Conservation (phyloP, 2,888 invertebrate species). For the Dichetophora obliterata region DNA sequence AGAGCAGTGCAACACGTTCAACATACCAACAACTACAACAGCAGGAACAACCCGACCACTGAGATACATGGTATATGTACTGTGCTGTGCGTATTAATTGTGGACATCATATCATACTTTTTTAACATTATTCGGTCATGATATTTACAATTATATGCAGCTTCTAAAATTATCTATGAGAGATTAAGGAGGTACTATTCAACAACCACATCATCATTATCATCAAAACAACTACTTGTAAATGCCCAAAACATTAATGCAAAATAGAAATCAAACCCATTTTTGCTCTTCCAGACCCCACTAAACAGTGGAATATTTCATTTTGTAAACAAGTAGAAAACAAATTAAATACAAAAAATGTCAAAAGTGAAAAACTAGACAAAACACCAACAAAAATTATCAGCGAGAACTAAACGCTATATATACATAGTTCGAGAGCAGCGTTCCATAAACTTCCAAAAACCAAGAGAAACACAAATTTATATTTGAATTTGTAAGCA, state of each 20-base stretch:
- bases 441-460: neutral
- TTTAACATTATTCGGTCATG: neutral
- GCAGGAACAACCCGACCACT: neutral
- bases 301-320: conserved; percentile 16
- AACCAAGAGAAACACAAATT: too few species aligned
- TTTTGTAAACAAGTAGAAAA: conserved; percentile 1
- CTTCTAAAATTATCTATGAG: neutral
- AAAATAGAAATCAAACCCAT: neutral
- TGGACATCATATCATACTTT: too few species aligned
- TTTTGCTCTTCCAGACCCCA: neutral
- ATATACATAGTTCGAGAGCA: neutral
- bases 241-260: neutral
- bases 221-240: neutral
- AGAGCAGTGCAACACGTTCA: conserved; percentile 32
- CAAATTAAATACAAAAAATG: conserved; percentile 16
- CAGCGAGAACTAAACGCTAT: neutral
- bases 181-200: neutral
- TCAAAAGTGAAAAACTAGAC: conserved; percentile 18
- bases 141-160: conserved; percentile 1
- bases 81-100: too few species aligned
- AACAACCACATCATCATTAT: neutral
- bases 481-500: too few species aligned
- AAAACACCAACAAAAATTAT: neutral
- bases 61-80: too few species aligned
- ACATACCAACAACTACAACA: neutral